phyloP scores from a whole-genome alignment of 2,888 invertebrate species.

The Polydrusus tereticollis region DNA sequence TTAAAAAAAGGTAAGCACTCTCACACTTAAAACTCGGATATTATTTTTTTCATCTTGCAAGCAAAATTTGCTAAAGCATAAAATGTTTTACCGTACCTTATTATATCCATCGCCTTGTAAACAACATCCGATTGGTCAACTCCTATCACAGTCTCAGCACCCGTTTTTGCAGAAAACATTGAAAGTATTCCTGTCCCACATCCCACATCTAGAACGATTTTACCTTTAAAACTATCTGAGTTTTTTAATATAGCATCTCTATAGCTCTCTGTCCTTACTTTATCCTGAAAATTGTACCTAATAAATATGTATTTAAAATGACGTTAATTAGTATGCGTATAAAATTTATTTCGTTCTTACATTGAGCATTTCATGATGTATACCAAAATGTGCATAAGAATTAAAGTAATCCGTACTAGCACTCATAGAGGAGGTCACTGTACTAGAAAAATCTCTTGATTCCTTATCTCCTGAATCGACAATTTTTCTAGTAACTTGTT shows the following conservation, averaged over 20 bases:
- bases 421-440: slow-evolving; percentile 67
- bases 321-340: too few relatives aligned
- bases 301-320: too few relatives aligned
- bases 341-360: slow-evolving; percentile 65
- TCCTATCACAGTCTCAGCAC: slow-evolving; percentile 90
- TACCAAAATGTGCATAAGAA: slow-evolving; percentile 91
- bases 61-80: too few relatives aligned
- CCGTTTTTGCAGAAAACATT: slow-evolving; percentile 97
- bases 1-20: background rate
- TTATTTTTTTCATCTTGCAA: too few relatives aligned
- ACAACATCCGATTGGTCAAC: slow-evolving; percentile 97
- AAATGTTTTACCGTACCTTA: slow-evolving; percentile 74
- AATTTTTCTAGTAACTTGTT: slow-evolving; percentile 71
- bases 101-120: slow-evolving; percentile 95
- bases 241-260: slow-evolving; percentile 86
- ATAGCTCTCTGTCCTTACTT: slow-evolving; percentile 89
- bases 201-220: slow-evolving; percentile 93
- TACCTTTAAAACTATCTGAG: slow-evolving; percentile 76
- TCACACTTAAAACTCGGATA: too few relatives aligned
- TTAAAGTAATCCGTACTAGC: slow-evolving; percentile 82
- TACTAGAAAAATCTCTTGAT: slow-evolving; percentile 56
- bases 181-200: slow-evolving; percentile 98
- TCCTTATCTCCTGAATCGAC: slow-evolving; percentile 65
- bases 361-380: slow-evolving; percentile 95
- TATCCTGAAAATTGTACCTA: slow-evolving; percentile 80